Conservation (phyloP, 2,113 vertebrate genomes). For the Rhabdomys dilectus region DNA sequence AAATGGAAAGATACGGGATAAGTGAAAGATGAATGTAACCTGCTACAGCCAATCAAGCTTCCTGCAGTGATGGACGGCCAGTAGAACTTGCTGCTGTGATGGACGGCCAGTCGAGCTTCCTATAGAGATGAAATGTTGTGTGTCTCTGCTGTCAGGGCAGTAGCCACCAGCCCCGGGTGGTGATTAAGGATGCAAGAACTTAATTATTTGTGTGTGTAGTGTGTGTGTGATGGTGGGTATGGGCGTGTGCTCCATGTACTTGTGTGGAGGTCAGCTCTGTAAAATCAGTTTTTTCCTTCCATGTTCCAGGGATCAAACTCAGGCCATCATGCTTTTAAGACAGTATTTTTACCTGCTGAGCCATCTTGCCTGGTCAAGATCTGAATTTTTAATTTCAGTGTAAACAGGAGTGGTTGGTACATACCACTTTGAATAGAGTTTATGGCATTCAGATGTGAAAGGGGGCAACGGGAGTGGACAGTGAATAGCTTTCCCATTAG, state of each 20-base stretch:
- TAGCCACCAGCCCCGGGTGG: background rate
- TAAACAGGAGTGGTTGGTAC: background rate
- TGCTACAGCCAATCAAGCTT: background rate
- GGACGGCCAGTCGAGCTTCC: background rate
- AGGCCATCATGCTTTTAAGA: background rate
- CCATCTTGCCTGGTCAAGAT: background rate
- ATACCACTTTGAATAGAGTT: background rate
- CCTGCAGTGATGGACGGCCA: background rate
- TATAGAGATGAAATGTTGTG: background rate
- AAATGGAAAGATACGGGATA: background rate
- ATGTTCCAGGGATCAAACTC: background rate
- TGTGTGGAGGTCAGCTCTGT: background rate
- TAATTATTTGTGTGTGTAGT: background rate
- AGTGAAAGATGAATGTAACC: background rate
- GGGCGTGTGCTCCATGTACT: too few relatives aligned
- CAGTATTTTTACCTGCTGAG: background rate
- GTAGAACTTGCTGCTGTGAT: background rate
- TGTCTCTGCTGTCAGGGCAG: background rate
- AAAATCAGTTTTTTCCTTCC: background rate
- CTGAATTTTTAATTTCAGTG: constrained; percentile 22
- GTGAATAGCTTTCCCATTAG: background rate
- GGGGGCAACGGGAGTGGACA: background rate
- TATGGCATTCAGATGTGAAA: background rate
- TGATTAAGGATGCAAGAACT: background rate
- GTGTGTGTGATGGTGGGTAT: background rate